Percentiles rank a stretch among this genome's conserved stretches.
phyloP scores from a whole-genome alignment of 53 echinoderm and acorn worm genomes.

The Luidia sarsii region DNA sequence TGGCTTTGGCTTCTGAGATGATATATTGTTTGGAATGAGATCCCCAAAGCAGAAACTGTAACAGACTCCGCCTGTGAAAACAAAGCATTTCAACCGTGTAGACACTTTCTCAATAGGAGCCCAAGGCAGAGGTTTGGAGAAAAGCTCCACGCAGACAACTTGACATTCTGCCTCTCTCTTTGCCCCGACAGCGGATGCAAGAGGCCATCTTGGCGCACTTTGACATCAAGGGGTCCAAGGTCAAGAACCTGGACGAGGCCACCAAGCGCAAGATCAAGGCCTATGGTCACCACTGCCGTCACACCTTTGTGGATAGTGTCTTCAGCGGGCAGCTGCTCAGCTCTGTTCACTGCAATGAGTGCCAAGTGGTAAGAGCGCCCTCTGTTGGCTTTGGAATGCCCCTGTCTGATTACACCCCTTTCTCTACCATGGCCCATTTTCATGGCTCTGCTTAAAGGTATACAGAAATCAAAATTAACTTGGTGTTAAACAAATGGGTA shows the following conservation, averaged over 20 bases:
- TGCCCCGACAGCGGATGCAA: slow-evolving; percentile 74
- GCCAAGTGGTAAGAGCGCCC: slow-evolving; percentile 67
- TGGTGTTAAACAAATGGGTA: too few relatives aligned
- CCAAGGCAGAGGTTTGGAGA: too few relatives aligned
- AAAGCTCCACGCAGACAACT: too few relatives aligned
- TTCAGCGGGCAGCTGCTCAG: slow-evolving; percentile 95
- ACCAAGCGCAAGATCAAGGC: slow-evolving; percentile 86
- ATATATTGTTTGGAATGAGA: too few relatives aligned
- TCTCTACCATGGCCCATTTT: neutral
- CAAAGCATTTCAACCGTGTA: too few relatives aligned
- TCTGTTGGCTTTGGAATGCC: neutral
- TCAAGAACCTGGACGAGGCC: slow-evolving; percentile 83
- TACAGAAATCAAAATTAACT: too few relatives aligned
- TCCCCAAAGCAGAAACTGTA: too few relatives aligned
- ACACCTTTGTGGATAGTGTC: slow-evolving; percentile 95
- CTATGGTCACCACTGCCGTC: slow-evolving; percentile 76
- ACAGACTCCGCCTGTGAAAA: too few relatives aligned
- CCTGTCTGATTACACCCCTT: too few relatives aligned
- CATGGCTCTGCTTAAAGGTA: neutral
- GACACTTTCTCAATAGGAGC: too few relatives aligned
- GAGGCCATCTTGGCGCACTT: slow-evolving; percentile 73
- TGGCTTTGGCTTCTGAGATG: too few relatives aligned
- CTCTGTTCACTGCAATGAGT: slow-evolving; percentile 89
- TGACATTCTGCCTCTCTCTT: too few relatives aligned
- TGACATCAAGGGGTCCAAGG: slow-evolving; percentile 77